Percentiles rank a stretch among this genome's conserved stretches.
Evolutionary conservation across 2,113 vertebrate species (phyloP).

Genomic region (Clarias gariepinus): DNA sequence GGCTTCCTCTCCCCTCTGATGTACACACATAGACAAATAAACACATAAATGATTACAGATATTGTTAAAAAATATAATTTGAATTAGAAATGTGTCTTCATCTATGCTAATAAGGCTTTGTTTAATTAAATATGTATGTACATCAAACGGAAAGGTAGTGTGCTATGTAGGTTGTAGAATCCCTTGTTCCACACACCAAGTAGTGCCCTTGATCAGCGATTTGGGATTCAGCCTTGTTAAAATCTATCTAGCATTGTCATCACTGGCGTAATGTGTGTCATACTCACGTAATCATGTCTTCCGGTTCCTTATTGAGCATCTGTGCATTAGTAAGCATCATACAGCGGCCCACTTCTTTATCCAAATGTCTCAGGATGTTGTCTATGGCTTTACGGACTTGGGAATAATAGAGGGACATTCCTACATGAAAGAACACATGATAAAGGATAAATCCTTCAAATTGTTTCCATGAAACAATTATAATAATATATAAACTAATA

Average conservation of each 20-base stretch:
- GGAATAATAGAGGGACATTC: slow-evolving; percentile 96
- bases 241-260: too few relatives aligned
- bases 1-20: slow-evolving; percentile 94
- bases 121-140: background rate
- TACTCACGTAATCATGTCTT: slow-evolving; percentile 99
- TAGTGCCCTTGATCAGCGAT: too few relatives aligned
- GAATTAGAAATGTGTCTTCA: background rate
- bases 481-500: too few relatives aligned
- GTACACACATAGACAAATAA: slow-evolving; percentile 14
- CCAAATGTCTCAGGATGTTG: slow-evolving; percentile 92
- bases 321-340: slow-evolving; percentile 98
- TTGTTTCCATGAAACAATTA: too few relatives aligned
- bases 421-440: slow-evolving; percentile 63
- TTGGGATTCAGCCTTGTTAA: too few relatives aligned
- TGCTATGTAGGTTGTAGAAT: too few relatives aligned
- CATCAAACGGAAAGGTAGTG: too few relatives aligned
- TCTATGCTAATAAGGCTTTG: background rate
- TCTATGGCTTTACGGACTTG: slow-evolving; percentile 96
- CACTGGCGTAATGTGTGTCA: background rate
- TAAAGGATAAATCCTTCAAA: background rate
- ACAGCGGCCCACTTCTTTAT: slow-evolving; percentile 97
- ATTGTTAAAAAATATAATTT: too few relatives aligned
- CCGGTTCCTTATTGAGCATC: slow-evolving; percentile 98
- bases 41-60: too few relatives aligned
- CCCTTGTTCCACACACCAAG: too few relatives aligned